Percentiles rank a stretch among this genome's conserved stretches.
Evolutionary conservation across 1,140 invertebrate species (phyloP).

Genomic region (Drosophila grimshawi): DNA sequence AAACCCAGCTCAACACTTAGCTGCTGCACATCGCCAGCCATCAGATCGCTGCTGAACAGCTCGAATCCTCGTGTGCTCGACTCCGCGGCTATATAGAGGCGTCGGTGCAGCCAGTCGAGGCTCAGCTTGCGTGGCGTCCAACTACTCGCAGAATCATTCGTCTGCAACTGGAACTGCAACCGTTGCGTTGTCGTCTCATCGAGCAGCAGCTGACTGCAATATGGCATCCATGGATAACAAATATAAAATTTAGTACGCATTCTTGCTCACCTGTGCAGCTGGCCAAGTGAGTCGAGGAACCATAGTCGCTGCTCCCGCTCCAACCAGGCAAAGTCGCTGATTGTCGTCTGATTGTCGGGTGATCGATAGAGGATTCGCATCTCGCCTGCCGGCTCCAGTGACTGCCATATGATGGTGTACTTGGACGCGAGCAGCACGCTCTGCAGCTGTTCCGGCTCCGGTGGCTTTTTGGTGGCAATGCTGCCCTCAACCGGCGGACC

Average conservation of each 20-base stretch:
- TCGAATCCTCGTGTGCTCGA: conserved; percentile 52
- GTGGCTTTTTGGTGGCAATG: conserved; percentile 82
- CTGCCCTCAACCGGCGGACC: conserved; percentile 86
- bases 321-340: conserved; percentile 89
- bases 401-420: conserved; percentile 88
- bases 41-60: conserved; percentile 21
- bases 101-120: conserved; percentile 94
- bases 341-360: conserved; percentile 27
- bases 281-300: conserved; percentile 87
- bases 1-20: not conserved
- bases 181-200: conserved; percentile 7
- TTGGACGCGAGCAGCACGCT: conserved; percentile 89
- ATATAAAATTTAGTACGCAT: too few relatives aligned
- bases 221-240: too few relatives aligned
- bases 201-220: conserved; percentile 31
- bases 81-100: conserved; percentile 92
- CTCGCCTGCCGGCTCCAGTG: conserved; percentile 87
- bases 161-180: not conserved
- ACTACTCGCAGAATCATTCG: not conserved
- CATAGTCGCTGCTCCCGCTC: conserved; percentile 89
- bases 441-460: conserved; percentile 71
- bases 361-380: conserved; percentile 55
- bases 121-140: conserved; percentile 87
- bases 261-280: conserved; percentile 53
- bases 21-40: not conserved